These are phyloP conservation scores for Thelaira solivaga DNA, from an alignment of 2,888 invertebrate genomes.

Conservation along the genomic window DNA sequence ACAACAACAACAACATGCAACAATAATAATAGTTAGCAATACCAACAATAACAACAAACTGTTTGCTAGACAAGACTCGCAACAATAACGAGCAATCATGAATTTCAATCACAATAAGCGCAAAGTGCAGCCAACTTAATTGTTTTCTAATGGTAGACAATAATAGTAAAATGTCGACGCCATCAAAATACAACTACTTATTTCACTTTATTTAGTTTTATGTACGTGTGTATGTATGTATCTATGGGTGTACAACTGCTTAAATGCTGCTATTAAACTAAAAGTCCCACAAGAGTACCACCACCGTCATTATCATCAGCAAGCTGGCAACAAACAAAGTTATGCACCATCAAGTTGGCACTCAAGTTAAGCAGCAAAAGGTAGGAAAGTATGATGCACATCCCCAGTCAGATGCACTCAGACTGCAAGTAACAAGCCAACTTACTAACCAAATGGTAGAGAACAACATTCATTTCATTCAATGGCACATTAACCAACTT, in stretches of 20 bases:
- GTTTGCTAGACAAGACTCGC: neutral
- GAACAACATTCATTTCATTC: conserved; percentile 48
- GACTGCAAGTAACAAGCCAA: conserved; percentile 17
- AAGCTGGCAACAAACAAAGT: neutral
- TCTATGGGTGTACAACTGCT: conserved; percentile 20
- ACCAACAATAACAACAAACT: conserved; percentile 1
- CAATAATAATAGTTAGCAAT: neutral
- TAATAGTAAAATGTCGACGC: conserved; percentile 60
- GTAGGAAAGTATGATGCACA: conserved; percentile 9
- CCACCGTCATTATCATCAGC: neutral
- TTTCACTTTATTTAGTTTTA: conserved; percentile 21
- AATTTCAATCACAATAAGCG: conserved; percentile 60
- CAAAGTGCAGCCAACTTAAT: conserved; percentile 64
- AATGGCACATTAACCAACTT: conserved; percentile 61
- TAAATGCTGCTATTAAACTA: conserved; percentile 23
- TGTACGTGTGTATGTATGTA: no score
- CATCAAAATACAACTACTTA: conserved; percentile 52
- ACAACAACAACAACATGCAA: conserved; percentile 24
- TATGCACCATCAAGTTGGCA: conserved; percentile 17
- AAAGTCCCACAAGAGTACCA: conserved; percentile 14
- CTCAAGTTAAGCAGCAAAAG: conserved; percentile 24
- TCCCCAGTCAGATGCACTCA: conserved; percentile 3
- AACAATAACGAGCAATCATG: conserved; percentile 53
- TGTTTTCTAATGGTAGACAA: conserved; percentile 63
- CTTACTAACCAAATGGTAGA: conserved; percentile 13